phyloP scores from a whole-genome alignment of 2,113 vertebrate species.

The Columba janthina region DNA sequence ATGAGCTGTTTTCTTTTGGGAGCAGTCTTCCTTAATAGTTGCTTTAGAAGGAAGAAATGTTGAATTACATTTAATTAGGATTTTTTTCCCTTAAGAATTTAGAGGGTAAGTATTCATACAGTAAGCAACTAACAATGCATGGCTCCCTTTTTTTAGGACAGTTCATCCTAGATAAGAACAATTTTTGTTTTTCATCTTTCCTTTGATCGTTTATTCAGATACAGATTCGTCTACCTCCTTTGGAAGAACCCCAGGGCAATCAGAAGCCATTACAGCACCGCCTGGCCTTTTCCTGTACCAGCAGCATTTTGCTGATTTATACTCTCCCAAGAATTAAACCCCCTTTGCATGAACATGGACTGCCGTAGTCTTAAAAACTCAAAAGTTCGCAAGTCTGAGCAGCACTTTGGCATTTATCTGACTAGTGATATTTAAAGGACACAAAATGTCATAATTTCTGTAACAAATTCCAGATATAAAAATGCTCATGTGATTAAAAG shows the following conservation, averaged over 20 bases:
- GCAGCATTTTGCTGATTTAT: neutral
- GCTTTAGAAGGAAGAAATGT: neutral
- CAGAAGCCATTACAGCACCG: neutral
- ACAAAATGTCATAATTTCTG: neutral
- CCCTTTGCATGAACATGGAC: neutral
- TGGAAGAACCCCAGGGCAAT: neutral
- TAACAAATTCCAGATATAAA: neutral
- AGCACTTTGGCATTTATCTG: neutral
- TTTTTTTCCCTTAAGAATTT: neutral
- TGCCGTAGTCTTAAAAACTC: neutral
- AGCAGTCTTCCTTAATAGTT: neutral
- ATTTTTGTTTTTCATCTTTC: neutral
- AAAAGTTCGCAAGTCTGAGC: neutral
- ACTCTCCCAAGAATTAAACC: neutral
- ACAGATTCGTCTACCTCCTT: neutral
- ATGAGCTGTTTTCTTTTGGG: neutral
- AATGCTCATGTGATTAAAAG: neutral
- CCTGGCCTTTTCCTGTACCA: neutral
- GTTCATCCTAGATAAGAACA: neutral
- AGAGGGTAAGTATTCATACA: neutral
- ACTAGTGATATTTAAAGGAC: neutral
- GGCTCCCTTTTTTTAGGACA: neutral
- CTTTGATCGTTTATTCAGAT: neutral
- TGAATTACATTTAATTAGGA: neutral
- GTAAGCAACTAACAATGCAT: neutral